phyloP scores from a whole-genome alignment of 2,797 vertebrate genomes.

The Xiphophorus birchmanni region DNA sequence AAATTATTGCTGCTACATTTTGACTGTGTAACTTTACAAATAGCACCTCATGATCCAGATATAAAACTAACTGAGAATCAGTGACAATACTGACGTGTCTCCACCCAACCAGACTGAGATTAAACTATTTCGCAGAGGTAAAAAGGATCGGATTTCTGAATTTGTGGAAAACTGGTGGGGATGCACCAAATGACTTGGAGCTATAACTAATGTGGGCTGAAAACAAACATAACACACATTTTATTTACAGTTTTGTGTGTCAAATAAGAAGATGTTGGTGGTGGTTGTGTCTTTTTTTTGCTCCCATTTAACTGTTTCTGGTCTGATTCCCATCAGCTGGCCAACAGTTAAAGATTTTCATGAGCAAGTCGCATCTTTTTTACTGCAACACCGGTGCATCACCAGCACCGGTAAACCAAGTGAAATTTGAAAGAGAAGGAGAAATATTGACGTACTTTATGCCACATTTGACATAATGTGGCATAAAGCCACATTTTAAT shows the following conservation, averaged over 20 bases:
- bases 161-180: neutral
- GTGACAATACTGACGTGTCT: neutral
- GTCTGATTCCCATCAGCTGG: slow-evolving; percentile 25
- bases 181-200: neutral
- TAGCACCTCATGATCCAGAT: neutral
- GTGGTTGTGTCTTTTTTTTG: slow-evolving; percentile 22
- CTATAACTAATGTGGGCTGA: neutral
- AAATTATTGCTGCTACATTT: too few species aligned
- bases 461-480: neutral
- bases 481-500: neutral
- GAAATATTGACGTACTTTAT: neutral
- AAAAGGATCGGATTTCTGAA: neutral
- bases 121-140: neutral
- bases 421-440: slow-evolving; percentile 4
- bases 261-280: neutral
- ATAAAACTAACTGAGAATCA: neutral
- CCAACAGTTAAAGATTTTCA: slow-evolving; percentile 50
- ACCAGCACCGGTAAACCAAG: neutral
- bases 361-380: slow-evolving; percentile 37
- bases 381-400: slow-evolving; percentile 54
- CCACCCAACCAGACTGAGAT: neutral
- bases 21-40: too few species aligned
- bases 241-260: neutral
- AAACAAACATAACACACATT: neutral
- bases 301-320: slow-evolving; percentile 32